Base-by-base conservation (phyloP, 2,113 vertebrate species). In the Anguilla japonica region DNA sequence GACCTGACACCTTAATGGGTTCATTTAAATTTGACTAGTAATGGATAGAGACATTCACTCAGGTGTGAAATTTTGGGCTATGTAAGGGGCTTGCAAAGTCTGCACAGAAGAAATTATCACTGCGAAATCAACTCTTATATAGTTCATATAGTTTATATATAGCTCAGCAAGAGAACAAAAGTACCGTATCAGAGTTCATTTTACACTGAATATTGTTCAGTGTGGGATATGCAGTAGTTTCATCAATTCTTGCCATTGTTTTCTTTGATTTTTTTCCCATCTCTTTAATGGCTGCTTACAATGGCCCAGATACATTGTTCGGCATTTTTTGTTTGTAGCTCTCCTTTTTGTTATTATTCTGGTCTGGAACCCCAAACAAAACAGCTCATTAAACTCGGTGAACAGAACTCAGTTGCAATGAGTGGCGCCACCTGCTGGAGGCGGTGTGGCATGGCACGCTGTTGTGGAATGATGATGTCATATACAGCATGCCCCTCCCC, bases 281-380 rank as follows among this genome's bases (percentile, higher is more conserved):
- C 3, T 41, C 41, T 34, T 34, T 34, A 34, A 34, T 84, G 34
- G 16, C 79, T 41, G 79, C 40, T 41, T 41, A 41, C 14, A 80
- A 15, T 20, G 18, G 79, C 41, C 39, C 40, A 20, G 18, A 43
- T 41, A 11, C 20, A 41, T 29, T n/a, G 26, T 82, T 82, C 34
- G 2, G 46, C 43, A 53, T 53, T 53, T 34, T 53, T 14, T 71
- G 84, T 90, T 91, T 53, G 50, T 53, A 53, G 1, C 7, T 53
- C 13, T 53, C 50, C 50, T 88, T 84, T 92, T 91, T 34, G 34
- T 34, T 34, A 34, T 34, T 88, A 86, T 89, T 86, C 90, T 86
- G 91, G 86, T 91, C 93, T 91, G 88, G 22, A 90, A 89, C 89
- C 89, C 83, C 89, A 85, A 88, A 88, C 90, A 88, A 93, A 90